These are phyloP conservation scores for Diaprepes abbreviatus DNA, from an alignment of 2,888 invertebrate species.

Conservation along the genomic window DNA sequence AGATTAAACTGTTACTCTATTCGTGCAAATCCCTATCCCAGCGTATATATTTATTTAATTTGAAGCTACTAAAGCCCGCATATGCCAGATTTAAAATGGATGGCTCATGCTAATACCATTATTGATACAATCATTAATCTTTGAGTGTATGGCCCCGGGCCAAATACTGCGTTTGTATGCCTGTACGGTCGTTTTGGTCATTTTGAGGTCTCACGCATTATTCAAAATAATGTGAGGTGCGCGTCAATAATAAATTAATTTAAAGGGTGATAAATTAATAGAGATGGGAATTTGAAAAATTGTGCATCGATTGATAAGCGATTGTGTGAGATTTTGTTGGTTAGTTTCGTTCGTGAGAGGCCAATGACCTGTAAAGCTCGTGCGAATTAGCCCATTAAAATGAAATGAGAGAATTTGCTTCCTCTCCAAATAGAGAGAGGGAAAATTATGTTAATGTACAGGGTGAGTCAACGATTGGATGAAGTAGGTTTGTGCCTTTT, in stretches of 20 bases:
- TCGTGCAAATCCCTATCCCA: too few relatives aligned
- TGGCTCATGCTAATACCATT: conserved; percentile 19
- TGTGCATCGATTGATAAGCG: too few relatives aligned
- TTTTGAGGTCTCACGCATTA: conserved; percentile 11
- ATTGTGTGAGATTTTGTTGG: too few relatives aligned
- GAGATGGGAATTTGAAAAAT: neutral
- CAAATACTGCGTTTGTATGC: conserved; percentile 8
- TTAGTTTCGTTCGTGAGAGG: too few relatives aligned
- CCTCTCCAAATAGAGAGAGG: too few relatives aligned
- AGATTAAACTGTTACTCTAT: too few relatives aligned
- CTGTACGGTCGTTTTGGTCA: conserved; percentile 11
- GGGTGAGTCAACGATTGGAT: too few relatives aligned
- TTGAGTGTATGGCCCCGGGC: conserved; percentile 9
- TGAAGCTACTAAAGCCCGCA: neutral
- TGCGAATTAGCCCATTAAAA: too few relatives aligned
- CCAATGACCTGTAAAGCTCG: too few relatives aligned
- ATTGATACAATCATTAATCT: conserved; percentile 28
- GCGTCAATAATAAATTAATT: conserved; percentile 8
- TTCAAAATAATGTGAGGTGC: conserved; percentile 17
- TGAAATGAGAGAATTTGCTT: too few relatives aligned
- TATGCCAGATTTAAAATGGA: conserved; percentile 14
- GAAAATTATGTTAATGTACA: too few relatives aligned
- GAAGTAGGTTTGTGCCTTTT: too few relatives aligned
- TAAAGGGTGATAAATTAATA: neutral
- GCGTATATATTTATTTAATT: conserved; percentile 5